These are phyloP conservation scores for Saturnia japonica DNA, from an alignment of 2,888 invertebrate species.

Conservation along the genomic window DNA sequence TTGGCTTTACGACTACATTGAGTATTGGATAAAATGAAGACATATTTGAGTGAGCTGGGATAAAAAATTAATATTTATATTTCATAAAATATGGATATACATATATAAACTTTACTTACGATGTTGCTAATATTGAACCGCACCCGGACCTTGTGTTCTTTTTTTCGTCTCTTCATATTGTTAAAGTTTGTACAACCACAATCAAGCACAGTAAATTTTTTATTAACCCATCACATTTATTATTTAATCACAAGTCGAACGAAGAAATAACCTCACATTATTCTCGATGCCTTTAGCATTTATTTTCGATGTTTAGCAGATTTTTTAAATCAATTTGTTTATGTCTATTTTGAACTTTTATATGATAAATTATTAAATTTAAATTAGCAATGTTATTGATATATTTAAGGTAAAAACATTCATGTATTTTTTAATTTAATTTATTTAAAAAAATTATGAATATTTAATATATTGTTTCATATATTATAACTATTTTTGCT, in stretches of 20 bases:
- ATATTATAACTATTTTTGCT: no score
- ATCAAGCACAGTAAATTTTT: neutral
- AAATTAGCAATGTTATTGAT: no score
- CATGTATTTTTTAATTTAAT: no score
- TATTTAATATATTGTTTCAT: no score
- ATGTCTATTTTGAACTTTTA: neutral
- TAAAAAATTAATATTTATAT: no score
- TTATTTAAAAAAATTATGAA: no score
- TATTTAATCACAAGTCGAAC: conserved; percentile 7
- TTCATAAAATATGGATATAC: no score
- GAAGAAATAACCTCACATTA: neutral
- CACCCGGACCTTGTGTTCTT: conserved; percentile 58
- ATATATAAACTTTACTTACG: conserved; percentile 53
- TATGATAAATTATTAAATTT: no score
- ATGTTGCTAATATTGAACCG: conserved; percentile 62
- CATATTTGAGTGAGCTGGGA: no score
- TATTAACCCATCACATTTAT: conserved; percentile 18
- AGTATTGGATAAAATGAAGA: no score
- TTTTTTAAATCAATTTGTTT: neutral
- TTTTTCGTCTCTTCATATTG: conserved; percentile 68
- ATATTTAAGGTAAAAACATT: no score
- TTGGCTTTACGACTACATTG: no score
- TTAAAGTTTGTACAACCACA: conserved; percentile 4
- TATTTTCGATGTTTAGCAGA: neutral
- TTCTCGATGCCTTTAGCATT: neutral